Percentiles rank a stretch among this genome's conserved stretches.
Evolutionary conservation across 2,113 vertebrate genomes (phyloP).

Genomic region (Platichthys flesus): DNA sequence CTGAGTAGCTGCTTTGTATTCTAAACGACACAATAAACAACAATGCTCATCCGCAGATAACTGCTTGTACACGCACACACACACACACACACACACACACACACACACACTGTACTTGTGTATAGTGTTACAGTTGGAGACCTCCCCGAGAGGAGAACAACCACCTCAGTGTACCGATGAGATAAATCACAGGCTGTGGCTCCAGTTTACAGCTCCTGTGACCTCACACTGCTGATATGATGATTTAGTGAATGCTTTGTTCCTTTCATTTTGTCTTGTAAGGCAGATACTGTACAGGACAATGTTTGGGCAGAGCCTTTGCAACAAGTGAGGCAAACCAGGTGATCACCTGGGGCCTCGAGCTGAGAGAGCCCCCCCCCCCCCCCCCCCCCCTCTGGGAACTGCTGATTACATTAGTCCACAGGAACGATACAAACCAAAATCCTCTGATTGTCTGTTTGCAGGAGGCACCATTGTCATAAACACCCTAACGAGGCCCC

Average conservation of each 20-base stretch:
- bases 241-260: slow-evolving; percentile 17
- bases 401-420: no score
- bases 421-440: no score
- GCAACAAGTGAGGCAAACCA: no score
- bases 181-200: no score
- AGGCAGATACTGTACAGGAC: not conserved
- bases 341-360: no score
- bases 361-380: no score
- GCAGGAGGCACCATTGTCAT: no score
- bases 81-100: not conserved
- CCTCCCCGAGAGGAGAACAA: no score
- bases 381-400: no score
- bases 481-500: no score
- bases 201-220: not conserved
- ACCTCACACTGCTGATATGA: slow-evolving; percentile 4
- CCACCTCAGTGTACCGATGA: no score
- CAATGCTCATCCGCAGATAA: slow-evolving; percentile 32
- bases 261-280: not conserved
- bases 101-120: not conserved
- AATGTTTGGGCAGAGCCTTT: not conserved
- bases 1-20: slow-evolving; percentile 97
- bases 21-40: slow-evolving; percentile 77
- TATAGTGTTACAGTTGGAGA: not conserved
- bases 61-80: not conserved
- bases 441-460: no score